phyloP scores from a whole-genome alignment of 2,113 vertebrate species.

The Brachirus orientalis region DNA sequence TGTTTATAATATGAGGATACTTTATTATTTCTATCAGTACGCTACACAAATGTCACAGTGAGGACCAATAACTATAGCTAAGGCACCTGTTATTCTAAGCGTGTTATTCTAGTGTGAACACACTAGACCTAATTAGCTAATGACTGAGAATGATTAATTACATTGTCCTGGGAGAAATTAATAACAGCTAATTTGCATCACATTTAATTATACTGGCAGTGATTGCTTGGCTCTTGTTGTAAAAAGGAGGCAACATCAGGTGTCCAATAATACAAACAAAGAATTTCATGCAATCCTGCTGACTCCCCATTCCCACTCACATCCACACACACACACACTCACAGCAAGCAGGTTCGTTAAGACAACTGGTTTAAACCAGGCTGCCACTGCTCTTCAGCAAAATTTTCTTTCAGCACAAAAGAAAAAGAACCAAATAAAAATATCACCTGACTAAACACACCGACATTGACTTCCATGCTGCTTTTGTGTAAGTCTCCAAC shows the following conservation, averaged over 20 bases:
- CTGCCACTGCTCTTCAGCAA: slow-evolving; percentile 29
- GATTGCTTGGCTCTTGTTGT: slow-evolving; percentile 20
- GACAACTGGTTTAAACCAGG: slow-evolving; percentile 33
- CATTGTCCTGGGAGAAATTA: slow-evolving; percentile 57
- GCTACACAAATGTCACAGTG: too few relatives aligned
- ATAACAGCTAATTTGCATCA: slow-evolving; percentile 63
- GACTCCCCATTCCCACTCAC: slow-evolving; percentile 10
- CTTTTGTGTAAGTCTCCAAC: background rate
- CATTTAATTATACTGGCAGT: slow-evolving; percentile 53
- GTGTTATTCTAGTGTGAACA: slow-evolving; percentile 13
- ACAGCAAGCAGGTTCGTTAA: slow-evolving; percentile 21
- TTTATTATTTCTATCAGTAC: too few relatives aligned
- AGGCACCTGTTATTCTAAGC: slow-evolving; percentile 32
- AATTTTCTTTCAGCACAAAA: slow-evolving; percentile 43
- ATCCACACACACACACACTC: background rate
- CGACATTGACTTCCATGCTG: background rate
- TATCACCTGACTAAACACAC: background rate
- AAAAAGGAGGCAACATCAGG: slow-evolving; percentile 41
- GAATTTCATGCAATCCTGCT: slow-evolving; percentile 27
- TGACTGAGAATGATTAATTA: slow-evolving; percentile 62
- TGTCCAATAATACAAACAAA: slow-evolving; percentile 34
- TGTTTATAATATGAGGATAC: too few relatives aligned
- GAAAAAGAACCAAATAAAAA: background rate
- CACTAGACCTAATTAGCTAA: slow-evolving; percentile 59
- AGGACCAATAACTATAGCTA: slow-evolving; percentile 14